These are phyloP conservation scores for Prosapia bicincta DNA, from an alignment of 2,888 invertebrate genomes.

Conservation along the genomic window DNA sequence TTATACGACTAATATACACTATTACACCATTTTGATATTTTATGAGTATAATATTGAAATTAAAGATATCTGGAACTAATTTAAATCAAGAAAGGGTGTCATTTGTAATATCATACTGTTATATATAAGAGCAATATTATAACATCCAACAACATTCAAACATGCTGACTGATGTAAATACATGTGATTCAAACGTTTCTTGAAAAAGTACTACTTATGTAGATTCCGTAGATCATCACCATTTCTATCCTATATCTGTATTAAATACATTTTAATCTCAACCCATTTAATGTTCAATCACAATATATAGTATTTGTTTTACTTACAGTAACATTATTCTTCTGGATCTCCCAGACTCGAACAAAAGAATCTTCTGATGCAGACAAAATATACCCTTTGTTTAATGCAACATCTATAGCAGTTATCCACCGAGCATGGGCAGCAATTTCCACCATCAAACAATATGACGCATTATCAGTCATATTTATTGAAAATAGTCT, in stretches of 20 bases:
- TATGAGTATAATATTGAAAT: too few species aligned
- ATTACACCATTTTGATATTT: too few species aligned
- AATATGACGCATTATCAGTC: constrained; percentile 25
- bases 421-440: constrained; percentile 43
- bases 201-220: neutral
- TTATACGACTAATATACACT: too few species aligned
- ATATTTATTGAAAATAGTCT: constrained; percentile 37
- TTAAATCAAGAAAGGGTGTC: too few species aligned
- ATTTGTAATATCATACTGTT: too few species aligned
- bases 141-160: too few species aligned
- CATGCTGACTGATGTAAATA: too few species aligned
- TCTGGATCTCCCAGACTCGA: constrained; percentile 41
- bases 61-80: too few species aligned
- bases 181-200: too few species aligned
- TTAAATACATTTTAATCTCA: too few species aligned
- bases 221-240: neutral
- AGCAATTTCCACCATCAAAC: constrained; percentile 39
- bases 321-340: constrained; percentile 32
- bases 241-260: too few species aligned
- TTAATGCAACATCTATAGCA: constrained; percentile 40
- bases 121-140: too few species aligned
- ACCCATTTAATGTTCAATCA: neutral
- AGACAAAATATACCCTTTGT: constrained; percentile 37
- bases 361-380: constrained; percentile 43
- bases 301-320: neutral